Evolutionary conservation across 53 echinoderm and acorn worm genomes (phyloP).

Genomic region (Holothuria leucospilota): DNA sequence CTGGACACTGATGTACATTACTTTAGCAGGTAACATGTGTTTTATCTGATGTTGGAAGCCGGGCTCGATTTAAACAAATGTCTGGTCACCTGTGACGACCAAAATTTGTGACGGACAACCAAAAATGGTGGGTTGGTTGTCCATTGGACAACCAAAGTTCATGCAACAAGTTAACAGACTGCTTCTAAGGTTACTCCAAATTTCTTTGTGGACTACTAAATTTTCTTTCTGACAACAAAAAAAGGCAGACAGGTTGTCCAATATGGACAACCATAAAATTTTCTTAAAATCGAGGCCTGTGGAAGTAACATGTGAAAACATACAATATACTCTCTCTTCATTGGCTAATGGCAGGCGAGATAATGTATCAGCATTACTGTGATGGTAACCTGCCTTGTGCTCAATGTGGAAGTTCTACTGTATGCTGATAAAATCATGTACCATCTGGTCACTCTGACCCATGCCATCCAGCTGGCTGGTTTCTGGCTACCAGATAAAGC

Average conservation of each 20-base stretch:
- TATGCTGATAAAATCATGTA: conserved; percentile 56
- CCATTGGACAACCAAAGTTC: too few species aligned
- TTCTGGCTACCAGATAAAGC: conserved; percentile 50
- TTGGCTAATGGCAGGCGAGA: conserved; percentile 52
- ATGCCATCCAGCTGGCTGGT: conserved; percentile 56
- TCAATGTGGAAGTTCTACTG: conserved; percentile 41
- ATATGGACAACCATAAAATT: too few species aligned
- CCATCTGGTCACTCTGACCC: conserved; percentile 52
- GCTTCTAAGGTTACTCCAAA: too few species aligned
- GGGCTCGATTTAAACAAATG: too few species aligned
- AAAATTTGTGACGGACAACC: too few species aligned
- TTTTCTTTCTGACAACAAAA: too few species aligned
- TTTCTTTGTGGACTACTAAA: too few species aligned
- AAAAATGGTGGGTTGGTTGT: too few species aligned
- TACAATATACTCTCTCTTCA: not conserved
- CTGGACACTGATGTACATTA: conserved; percentile 12
- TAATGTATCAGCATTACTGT: conserved; percentile 65
- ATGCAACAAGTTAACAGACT: too few species aligned
- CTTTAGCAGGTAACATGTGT: conserved; percentile 18
- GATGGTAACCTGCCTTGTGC: conserved; percentile 55
- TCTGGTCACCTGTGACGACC: too few species aligned
- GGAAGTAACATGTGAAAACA: conserved; percentile 9
- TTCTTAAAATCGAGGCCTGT: too few species aligned
- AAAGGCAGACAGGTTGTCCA: too few species aligned
- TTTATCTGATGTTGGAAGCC: not conserved